Evolutionary conservation across 2,797 vertebrate species (phyloP).

Genomic region (Hemitrygon akajei): DNA sequence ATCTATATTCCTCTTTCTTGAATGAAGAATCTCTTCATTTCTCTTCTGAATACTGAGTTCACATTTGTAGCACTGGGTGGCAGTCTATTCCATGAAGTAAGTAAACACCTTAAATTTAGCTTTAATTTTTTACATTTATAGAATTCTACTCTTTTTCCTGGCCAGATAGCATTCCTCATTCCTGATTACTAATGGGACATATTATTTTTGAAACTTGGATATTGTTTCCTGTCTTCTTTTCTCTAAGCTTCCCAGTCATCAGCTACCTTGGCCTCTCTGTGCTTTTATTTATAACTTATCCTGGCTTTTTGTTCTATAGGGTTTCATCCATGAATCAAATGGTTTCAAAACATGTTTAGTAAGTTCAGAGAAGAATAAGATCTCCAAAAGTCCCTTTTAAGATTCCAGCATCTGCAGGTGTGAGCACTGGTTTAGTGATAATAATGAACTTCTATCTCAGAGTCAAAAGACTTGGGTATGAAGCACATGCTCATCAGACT

Average conservation of each 20-base stretch:
- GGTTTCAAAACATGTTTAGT: neutral
- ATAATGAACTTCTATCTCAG: neutral
- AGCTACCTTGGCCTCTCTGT: neutral
- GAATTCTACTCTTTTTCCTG: neutral
- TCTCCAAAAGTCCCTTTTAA: neutral
- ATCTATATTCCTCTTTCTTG: neutral
- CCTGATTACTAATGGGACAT: neutral
- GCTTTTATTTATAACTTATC: neutral
- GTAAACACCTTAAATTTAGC: neutral
- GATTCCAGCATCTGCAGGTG: neutral
- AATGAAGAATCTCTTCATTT: conserved; percentile 21
- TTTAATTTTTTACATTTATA: neutral
- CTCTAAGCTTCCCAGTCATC: too few relatives aligned
- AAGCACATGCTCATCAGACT: neutral
- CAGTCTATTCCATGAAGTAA: conserved; percentile 12
- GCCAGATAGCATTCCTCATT: neutral
- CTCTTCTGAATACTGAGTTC: neutral
- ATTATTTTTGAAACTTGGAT: neutral
- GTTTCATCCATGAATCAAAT: neutral
- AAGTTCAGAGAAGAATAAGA: neutral
- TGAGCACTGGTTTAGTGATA: neutral
- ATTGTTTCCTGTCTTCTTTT: neutral
- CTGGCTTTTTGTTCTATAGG: neutral
- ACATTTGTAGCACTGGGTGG: conserved; percentile 15
- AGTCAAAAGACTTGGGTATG: neutral